Conservation (phyloP, 2,113 vertebrate species). For the Hiodon alosoides region DNA sequence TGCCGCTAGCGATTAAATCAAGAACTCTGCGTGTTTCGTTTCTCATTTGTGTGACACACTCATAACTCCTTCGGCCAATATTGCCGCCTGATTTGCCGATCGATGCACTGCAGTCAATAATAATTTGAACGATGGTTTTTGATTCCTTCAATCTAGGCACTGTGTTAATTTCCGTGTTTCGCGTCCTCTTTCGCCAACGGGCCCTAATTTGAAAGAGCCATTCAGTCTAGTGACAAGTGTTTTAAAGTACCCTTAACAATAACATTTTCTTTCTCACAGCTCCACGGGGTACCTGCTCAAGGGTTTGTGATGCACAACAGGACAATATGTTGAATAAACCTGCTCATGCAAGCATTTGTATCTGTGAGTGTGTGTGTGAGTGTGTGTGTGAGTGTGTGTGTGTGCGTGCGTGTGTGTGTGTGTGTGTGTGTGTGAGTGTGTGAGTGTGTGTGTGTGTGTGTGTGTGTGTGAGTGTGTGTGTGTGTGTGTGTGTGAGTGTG, state of each 20-base stretch:
- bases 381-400: not conserved
- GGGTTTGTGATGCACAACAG: conserved; percentile 52
- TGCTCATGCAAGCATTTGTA: conserved; percentile 14
- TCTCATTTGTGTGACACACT: not conserved
- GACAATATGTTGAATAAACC: conserved; percentile 43
- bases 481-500: not conserved
- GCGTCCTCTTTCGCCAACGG: conserved; percentile 50
- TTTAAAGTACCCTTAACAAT: conserved; percentile 49
- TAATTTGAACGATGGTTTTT: conserved; percentile 51
- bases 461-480: not conserved
- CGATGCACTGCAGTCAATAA: conserved; percentile 44
- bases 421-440: not conserved
- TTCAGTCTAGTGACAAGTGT: conserved; percentile 48
- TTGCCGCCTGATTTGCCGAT: conserved; percentile 22
- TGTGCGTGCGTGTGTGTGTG: not conserved
- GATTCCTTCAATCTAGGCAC: conserved; percentile 43
- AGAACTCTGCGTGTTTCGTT: not conserved
- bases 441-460: conserved; percentile 5
- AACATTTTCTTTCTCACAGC: conserved; percentile 56
- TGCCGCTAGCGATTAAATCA: not conserved
- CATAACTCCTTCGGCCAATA: conserved; percentile 12
- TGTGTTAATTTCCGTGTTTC: conserved; percentile 46
- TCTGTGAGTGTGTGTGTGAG: not conserved
- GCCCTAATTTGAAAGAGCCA: conserved; percentile 53
- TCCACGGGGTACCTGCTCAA: conserved; percentile 46